phyloP scores from a whole-genome alignment of 2,888 invertebrate genomes.

The Meganola albula region DNA sequence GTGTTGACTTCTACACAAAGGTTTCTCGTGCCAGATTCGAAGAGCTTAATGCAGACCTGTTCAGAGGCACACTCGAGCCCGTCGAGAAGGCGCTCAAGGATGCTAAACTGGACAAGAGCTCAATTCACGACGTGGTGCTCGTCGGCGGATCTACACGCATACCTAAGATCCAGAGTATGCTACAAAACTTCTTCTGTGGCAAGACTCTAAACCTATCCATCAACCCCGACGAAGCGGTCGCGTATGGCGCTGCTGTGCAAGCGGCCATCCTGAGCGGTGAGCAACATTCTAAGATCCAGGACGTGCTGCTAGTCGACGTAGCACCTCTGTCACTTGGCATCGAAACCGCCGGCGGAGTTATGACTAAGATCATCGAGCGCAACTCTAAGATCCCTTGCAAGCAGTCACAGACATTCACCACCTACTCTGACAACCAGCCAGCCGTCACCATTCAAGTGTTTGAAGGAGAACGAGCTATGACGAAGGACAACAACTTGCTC shows the following conservation, averaged over 20 bases:
- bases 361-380: slow-evolving; percentile 65
- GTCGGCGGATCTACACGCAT: slow-evolving; percentile 89
- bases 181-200: slow-evolving; percentile 74
- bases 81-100: slow-evolving; percentile 88
- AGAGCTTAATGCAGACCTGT: slow-evolving; percentile 83
- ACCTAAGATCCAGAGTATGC: slow-evolving; percentile 85
- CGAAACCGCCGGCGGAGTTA: slow-evolving; percentile 88
- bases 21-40: slow-evolving; percentile 85
- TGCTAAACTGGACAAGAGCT: slow-evolving; percentile 85
- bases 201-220: slow-evolving; percentile 82
- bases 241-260: slow-evolving; percentile 86
- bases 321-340: slow-evolving; percentile 82
- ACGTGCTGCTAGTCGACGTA: slow-evolving; percentile 77
- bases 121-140: slow-evolving; percentile 86
- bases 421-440: slow-evolving; percentile 87
- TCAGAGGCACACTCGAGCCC: slow-evolving; percentile 84
- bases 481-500: slow-evolving; percentile 84
- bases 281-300: slow-evolving; percentile 85
- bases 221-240: slow-evolving; percentile 88
- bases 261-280: slow-evolving; percentile 84
- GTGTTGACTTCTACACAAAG: slow-evolving; percentile 82
- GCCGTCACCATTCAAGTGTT: slow-evolving; percentile 63
- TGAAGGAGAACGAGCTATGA: slow-evolving; percentile 88
- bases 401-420: slow-evolving; percentile 85
- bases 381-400: slow-evolving; percentile 81